Evolutionary conservation across 2,888 invertebrate genomes (phyloP).

Genomic region (Blomia tropicalis): DNA sequence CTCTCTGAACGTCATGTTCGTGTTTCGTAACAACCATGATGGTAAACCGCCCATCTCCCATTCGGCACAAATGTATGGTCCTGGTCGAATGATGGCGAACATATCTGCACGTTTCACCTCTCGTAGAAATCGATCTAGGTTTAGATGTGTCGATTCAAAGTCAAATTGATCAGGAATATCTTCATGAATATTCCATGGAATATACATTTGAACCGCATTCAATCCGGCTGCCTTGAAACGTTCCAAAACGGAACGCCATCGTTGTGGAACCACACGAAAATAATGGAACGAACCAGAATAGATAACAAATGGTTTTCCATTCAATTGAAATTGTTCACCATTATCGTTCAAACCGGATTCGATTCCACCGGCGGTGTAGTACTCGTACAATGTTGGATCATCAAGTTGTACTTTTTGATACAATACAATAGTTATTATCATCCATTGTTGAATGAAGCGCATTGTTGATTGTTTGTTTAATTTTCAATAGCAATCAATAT

Average conservation of each 20-base stretch:
- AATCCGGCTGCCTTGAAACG: conserved; percentile 42
- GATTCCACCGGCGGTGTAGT: conserved; percentile 37
- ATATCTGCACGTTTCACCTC: conserved; percentile 38
- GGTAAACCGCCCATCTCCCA: conserved; percentile 41
- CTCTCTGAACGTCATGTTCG: conserved; percentile 40
- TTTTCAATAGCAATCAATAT: too few relatives aligned
- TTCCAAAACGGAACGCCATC: conserved; percentile 42
- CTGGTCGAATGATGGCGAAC: conserved; percentile 41
- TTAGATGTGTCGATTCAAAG: conserved; percentile 33
- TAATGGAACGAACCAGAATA: conserved; percentile 44
- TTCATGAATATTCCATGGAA: conserved; percentile 39
- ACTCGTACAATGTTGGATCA: conserved; percentile 37
- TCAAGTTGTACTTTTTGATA: background rate
- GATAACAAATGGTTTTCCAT: conserved; percentile 32
- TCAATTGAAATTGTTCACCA: conserved; percentile 26
- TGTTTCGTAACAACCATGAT: conserved; percentile 42
- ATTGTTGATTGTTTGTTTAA: too few relatives aligned
- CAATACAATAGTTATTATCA: too few relatives aligned
- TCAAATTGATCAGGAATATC: conserved; percentile 34
- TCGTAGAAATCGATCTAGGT: conserved; percentile 34
- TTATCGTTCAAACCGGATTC: conserved; percentile 32
- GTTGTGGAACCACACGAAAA: conserved; percentile 40
- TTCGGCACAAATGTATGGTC: conserved; percentile 45
- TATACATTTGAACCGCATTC: conserved; percentile 41
- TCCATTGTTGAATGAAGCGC: too few relatives aligned